Evolutionary conservation across 1,140 invertebrate genomes (phyloP), one percentile per base, ranked within the genome.

Genomic region (Anadara kagoshimensis): DNA sequence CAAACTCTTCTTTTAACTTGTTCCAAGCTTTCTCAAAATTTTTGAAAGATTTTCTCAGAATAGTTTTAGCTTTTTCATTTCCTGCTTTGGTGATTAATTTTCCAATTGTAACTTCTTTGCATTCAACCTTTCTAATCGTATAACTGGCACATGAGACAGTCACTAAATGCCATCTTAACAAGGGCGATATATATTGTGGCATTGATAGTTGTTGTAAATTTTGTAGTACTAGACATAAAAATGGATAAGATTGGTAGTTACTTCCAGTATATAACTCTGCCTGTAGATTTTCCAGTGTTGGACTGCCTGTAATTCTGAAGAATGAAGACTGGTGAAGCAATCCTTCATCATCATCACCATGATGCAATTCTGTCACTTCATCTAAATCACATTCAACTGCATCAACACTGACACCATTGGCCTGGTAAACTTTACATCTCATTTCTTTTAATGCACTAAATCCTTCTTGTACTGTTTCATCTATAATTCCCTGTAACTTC

Each of bases 1-100:
- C 1, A 20, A 26, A 47, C 0, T 67, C 14, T 26, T 65, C 66
- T 62, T n/a, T 57, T 47, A 78, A 54, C 24, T 67, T 62, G 62
- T 78, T 73, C 76, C 76, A 78, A 12, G 71, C 56, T 24, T 65
- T 41, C 62, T 57, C 74, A 49, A 78, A 74, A 29, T 69, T 54
- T 16, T 73, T 67, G 44, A 73, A 73, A 29, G 54, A 54, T 66
- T 74, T 69, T 26, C 66, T 73, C 18, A 78, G 24, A n/a, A 29
- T 26, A 12, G 56, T 26, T 16, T 64, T 59, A 47, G 64, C 63
- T 1, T 26, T 47, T 20, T 74, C 63, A 51, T 70, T 57, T 43
- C 7, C 36, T 56, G 61, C 56, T 24, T 56, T 59, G 26, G 20
- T 59, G 3, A 76, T 44, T 54, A 72, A 76, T 44, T 72, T 69